Conservation (phyloP, 2,113 vertebrate species). For the Ciconia boyciana region DNA sequence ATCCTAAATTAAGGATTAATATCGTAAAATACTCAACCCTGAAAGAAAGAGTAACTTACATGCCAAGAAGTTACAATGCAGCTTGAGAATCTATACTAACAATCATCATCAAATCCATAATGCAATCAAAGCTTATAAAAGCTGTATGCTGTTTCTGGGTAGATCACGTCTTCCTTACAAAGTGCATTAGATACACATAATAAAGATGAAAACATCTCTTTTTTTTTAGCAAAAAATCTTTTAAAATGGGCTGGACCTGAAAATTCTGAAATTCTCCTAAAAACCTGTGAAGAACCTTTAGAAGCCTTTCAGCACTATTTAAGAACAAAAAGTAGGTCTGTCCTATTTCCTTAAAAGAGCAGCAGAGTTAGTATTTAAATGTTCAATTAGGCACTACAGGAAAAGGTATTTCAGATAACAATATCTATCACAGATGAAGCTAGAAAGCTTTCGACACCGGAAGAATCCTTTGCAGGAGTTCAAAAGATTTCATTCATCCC, state of each 20-base stretch:
- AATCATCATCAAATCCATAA: constrained; percentile 7
- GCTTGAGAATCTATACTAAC: constrained; percentile 19
- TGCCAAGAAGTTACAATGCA: not conserved
- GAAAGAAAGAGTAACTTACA: constrained; percentile 33
- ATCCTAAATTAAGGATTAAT: constrained; percentile 23
- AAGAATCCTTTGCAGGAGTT: not conserved
- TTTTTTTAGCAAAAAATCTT: not conserved
- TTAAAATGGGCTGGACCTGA: not conserved
- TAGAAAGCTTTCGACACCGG: not conserved
- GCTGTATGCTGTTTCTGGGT: not conserved
- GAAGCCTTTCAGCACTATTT: not conserved
- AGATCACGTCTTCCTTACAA: constrained; percentile 12
- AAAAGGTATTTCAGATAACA: not conserved
- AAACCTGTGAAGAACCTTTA: not conserved
- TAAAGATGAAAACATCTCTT: not conserved
- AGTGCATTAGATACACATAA: not conserved
- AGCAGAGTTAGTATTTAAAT: not conserved
- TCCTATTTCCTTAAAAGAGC: not conserved
- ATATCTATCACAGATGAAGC: not conserved
- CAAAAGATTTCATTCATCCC: not conserved
- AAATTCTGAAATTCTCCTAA: not conserved
- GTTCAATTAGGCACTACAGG: not conserved
- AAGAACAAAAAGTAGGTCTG: not conserved
- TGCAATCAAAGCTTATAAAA: constrained; percentile 6
- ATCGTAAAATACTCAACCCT: not conserved